A percentile compares a stretch with the other conserved stretches of the same genome.
Evolutionary conservation across 2,797 vertebrate genomes (phyloP).

Genomic region (Tamandua tetradactyla): DNA sequence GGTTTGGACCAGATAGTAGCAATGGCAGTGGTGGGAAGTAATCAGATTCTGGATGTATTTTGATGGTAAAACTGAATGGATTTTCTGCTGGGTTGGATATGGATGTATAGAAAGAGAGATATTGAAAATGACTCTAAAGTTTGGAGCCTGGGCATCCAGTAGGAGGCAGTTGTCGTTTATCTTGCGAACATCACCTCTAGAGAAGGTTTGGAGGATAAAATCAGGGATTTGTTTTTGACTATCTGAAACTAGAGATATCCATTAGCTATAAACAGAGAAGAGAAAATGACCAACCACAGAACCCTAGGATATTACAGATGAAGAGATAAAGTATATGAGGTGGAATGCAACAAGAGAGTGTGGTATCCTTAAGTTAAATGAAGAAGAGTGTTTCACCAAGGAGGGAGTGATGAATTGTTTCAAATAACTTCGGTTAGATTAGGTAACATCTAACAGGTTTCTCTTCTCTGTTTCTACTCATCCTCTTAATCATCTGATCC

Average conservation of each 20-base stretch:
- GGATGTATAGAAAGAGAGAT: not conserved
- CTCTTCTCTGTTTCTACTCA: too few species aligned
- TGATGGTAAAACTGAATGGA: not conserved
- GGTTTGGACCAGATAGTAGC: not conserved
- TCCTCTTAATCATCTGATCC: too few species aligned
- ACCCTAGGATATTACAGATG: not conserved
- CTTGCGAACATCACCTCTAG: not conserved
- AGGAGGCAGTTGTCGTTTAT: not conserved
- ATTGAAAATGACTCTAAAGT: not conserved
- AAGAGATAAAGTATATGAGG: not conserved
- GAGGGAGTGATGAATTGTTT: not conserved
- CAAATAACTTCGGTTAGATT: not conserved
- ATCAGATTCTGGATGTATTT: not conserved
- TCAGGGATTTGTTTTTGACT: not conserved
- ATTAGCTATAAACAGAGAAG: not conserved
- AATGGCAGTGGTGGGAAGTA: not conserved
- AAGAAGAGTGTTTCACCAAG: not conserved
- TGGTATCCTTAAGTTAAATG: constrained; percentile 16
- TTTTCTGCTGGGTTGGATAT: not conserved
- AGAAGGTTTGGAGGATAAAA: not conserved
- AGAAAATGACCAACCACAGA: not conserved
- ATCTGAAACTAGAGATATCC: not conserved
- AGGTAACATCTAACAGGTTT: not conserved
- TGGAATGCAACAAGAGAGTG: not conserved
- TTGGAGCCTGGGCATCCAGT: not conserved